These are phyloP conservation scores for Epinotia nisella DNA, from an alignment of 2,888 invertebrate species.

Conservation along the genomic window DNA sequence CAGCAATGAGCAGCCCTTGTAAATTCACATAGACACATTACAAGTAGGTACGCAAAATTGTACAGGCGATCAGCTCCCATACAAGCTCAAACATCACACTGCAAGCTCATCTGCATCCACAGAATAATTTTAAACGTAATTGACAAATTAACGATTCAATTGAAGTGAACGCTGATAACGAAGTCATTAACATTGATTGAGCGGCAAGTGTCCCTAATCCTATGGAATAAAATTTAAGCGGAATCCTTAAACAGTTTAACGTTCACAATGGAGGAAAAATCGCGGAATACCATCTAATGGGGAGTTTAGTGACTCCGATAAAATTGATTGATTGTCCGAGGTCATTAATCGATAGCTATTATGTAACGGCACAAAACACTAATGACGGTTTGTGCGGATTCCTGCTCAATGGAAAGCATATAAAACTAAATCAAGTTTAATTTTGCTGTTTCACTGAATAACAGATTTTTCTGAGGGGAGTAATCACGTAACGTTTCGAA, in stretches of 20 bases:
- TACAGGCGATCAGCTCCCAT: neutral
- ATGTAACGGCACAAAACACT: constrained; percentile 36
- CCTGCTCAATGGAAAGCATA: neutral
- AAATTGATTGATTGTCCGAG: constrained; percentile 51
- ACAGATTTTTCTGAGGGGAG: neutral
- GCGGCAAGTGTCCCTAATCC: constrained; percentile 67
- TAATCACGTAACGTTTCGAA: too few relatives aligned
- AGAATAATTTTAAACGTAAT: constrained; percentile 12
- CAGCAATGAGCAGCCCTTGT: too few relatives aligned
- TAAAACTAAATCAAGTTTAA: neutral
- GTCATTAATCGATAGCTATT: constrained; percentile 41
- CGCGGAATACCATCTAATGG: constrained; percentile 39
- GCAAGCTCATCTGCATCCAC: constrained; percentile 17
- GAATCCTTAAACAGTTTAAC: constrained; percentile 72
- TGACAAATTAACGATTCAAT: constrained; percentile 54
- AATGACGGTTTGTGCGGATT: constrained; percentile 31
- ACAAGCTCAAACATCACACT: neutral
- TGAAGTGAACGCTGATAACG: constrained; percentile 56
- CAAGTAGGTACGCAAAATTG: neutral
- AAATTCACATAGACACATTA: too few relatives aligned
- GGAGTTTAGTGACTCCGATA: constrained; percentile 50
- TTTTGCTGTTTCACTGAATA: neutral
- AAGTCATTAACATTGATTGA: constrained; percentile 68
- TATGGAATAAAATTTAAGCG: constrained; percentile 51
- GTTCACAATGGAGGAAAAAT: constrained; percentile 51